phyloP scores from a whole-genome alignment of 2,113 vertebrate genomes.

The Theristicus caerulescens region DNA sequence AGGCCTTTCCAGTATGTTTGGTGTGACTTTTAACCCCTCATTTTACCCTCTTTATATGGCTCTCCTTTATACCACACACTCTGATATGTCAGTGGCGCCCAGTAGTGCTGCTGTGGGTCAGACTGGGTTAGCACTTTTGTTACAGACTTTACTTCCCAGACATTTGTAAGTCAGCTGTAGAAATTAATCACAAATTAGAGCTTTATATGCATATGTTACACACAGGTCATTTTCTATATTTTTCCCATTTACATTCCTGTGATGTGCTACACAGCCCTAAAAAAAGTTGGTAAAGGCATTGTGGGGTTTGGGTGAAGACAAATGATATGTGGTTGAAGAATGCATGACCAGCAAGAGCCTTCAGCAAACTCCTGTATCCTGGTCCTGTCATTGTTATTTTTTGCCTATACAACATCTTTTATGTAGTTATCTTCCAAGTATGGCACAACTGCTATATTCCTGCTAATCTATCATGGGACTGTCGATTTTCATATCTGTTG shows the following conservation, averaged over 20 bases:
- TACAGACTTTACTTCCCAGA: not conserved
- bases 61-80: constrained; percentile 51
- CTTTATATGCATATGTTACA: not conserved
- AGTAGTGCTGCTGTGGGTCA: constrained; percentile 47
- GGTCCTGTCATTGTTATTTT: not conserved
- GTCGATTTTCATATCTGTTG: not conserved
- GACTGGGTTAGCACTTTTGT: constrained; percentile 32
- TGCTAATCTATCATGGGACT: not conserved
- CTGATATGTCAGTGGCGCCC: not conserved
- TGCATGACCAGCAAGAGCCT: not conserved
- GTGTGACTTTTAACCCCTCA: constrained; percentile 72
- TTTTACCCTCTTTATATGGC: constrained; percentile 63
- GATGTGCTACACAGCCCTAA: not conserved
- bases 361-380: accelerated
- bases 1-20: constrained; percentile 72
- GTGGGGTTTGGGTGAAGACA: not conserved
- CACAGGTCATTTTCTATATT: not conserved
- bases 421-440: not conserved
- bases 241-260: not conserved
- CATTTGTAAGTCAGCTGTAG: not conserved
- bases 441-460: not conserved
- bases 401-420: not conserved
- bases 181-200: constrained; percentile 11
- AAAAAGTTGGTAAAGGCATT: not conserved
- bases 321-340: not conserved